phyloP scores from a whole-genome alignment of 2,797 vertebrate species.

The Anas acuta region DNA sequence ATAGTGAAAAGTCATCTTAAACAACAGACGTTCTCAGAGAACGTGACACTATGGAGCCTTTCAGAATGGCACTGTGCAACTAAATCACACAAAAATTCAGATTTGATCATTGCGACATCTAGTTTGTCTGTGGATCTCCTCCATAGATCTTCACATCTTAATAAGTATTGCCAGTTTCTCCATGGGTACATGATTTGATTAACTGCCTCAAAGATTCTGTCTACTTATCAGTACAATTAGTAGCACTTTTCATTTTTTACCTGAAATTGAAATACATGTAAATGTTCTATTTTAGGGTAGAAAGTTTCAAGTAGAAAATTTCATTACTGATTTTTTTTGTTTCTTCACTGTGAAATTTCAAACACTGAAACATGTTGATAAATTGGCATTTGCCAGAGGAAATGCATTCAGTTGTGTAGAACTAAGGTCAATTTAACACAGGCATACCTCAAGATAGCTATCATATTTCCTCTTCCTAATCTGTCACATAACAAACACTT shows the following conservation, averaged over 20 bases:
- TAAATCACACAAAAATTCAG: neutral
- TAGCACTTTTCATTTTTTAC: neutral
- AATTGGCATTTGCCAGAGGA: neutral
- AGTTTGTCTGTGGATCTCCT: neutral
- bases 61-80: neutral
- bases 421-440: neutral
- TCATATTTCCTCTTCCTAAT: neutral
- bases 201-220: neutral
- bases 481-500: neutral
- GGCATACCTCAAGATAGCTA: neutral
- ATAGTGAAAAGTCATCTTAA: neutral
- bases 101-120: neutral
- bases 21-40: neutral
- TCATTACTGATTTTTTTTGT: neutral
- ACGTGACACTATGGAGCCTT: neutral
- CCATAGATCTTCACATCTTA: neutral
- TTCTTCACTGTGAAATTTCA: neutral
- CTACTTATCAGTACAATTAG: neutral
- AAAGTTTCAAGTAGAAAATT: no score
- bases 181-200: neutral
- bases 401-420: neutral
- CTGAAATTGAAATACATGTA: neutral
- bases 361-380: neutral
- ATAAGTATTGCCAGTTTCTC: neutral
- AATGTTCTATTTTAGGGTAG: neutral